Conservation (phyloP, 1,140 invertebrate genomes). For the Metaphire vulgaris region DNA sequence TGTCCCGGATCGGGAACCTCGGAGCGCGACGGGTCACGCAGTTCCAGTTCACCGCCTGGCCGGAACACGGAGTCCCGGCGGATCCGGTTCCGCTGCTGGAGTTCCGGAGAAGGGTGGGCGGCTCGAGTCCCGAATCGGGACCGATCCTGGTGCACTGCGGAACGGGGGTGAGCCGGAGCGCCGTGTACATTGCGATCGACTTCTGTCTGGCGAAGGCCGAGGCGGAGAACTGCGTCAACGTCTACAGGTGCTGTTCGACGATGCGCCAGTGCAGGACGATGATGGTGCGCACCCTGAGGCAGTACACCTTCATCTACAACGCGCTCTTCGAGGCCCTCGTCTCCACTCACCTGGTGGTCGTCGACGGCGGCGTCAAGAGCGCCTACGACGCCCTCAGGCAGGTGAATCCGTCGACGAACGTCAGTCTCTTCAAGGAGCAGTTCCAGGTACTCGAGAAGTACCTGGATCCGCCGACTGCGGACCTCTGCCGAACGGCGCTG, state of each 20-base stretch:
- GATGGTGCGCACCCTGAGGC: slow-evolving; percentile 47
- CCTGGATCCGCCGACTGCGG: slow-evolving; percentile 32
- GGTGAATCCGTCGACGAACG: slow-evolving; percentile 38
- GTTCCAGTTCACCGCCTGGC: slow-evolving; percentile 97
- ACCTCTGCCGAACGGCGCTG: slow-evolving; percentile 35
- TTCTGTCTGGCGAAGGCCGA: slow-evolving; percentile 43
- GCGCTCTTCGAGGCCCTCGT: slow-evolving; percentile 45
- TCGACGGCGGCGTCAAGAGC: slow-evolving; percentile 31
- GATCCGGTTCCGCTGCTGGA: slow-evolving; percentile 95
- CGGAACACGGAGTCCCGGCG: slow-evolving; percentile 94
- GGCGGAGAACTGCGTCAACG: slow-evolving; percentile 42
- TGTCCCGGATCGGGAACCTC: slow-evolving; percentile 14
- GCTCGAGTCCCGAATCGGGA: slow-evolving; percentile 57
- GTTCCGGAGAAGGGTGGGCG: slow-evolving; percentile 76
- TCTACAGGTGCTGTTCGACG: slow-evolving; percentile 40
- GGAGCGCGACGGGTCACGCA: slow-evolving; percentile 32
- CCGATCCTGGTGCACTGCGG: slow-evolving; percentile 95
- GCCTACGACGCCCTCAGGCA: slow-evolving; percentile 38
- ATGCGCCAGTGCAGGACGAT: slow-evolving; percentile 38
- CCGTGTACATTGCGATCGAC: slow-evolving; percentile 47
- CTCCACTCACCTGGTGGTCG: slow-evolving; percentile 22
- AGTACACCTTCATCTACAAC: slow-evolving; percentile 50
- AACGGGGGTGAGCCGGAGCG: slow-evolving; percentile 42
- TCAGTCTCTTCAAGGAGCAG: slow-evolving; percentile 44
- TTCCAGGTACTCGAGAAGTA: slow-evolving; percentile 40